Base-by-base conservation (phyloP, 2,888 invertebrate species). In the Bugula neritina region DNA sequence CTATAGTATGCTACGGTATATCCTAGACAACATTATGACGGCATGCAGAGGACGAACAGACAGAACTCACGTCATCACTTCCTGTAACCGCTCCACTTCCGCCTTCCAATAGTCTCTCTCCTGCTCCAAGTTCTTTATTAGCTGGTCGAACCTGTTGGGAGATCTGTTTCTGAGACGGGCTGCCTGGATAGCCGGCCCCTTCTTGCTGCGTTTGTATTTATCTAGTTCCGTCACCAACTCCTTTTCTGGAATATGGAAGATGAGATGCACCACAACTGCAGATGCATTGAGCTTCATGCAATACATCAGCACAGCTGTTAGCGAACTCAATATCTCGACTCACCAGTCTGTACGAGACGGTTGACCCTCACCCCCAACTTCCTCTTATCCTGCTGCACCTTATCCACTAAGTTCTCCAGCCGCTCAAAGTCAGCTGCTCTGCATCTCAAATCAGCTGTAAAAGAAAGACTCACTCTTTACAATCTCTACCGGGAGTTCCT, bases 181-280 rank as follows among this genome's bases (percentile, higher is more conserved):
- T 5, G 57, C 55, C 34, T 71, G 72, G 21, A 63, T 34, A 13
- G 74, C 75, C 17, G 79, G 77, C 0, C 80, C 80, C 73, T 79
- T 81, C 74, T 78, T 80, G 34, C 78, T 71, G 69, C 73, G 77
- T 73, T 83, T 83, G 34, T 84, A 75, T 57, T 81, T 77, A 73
- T 84, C 83, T n/a, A 84, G 80, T 74, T 84, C 84, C 29, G 84
- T 75, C n/a, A 84, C 82, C 13, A 84, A 77, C 72, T 83, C 84
- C 74, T 80, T 79, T 72, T 84, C 84, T 84, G 79, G n/a, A n/a
- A n/a, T n/a, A n/a, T 23, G 74, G 73, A 34, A n/a, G n/a, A n/a
- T n/a, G n/a, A n/a, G n/a, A n/a, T n/a, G n/a, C n/a, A n/a, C n/a
- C n/a, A n/a, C n/a, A n/a, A n/a, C n/a, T n/a, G n/a, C n/a, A n/a